These are phyloP conservation scores for Xiphias gladius DNA, from an alignment of 2,113 vertebrate species.

Conservation along the genomic window DNA sequence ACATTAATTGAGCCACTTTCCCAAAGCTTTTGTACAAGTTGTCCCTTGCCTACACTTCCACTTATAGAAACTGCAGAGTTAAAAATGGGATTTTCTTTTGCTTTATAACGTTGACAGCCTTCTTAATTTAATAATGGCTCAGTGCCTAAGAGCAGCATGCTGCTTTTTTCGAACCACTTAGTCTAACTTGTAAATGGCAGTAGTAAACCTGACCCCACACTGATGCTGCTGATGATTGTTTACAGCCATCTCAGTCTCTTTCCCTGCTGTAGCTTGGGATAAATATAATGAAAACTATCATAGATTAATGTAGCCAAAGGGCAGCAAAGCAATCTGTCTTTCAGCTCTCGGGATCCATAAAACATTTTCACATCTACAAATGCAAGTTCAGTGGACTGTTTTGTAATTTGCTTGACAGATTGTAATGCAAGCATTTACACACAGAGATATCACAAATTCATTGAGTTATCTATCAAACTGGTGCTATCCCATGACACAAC, in stretches of 20 bases:
- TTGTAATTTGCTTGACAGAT: neutral
- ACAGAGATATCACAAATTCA: neutral
- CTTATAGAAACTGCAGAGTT: neutral
- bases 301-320: conserved; percentile 11
- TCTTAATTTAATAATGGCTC: conserved; percentile 2
- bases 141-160: neutral
- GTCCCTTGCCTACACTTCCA: neutral
- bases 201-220: neutral
- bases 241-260: neutral
- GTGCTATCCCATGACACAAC: neutral
- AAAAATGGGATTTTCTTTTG: conserved; percentile 15
- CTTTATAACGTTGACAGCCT: conserved; percentile 7
- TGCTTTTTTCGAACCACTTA: conserved; percentile 14
- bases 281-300: conserved; percentile 20
- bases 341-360: conserved; percentile 14
- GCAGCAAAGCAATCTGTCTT: conserved; percentile 3
- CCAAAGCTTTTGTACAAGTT: neutral
- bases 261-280: conserved; percentile 1
- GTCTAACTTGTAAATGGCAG: conserved; percentile 32
- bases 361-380: neutral
- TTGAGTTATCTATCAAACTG: neutral
- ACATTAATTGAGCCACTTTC: neutral
- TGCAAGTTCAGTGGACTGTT: neutral
- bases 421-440: neutral
- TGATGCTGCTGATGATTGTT: conserved; percentile 5